Evolutionary conservation across 2,113 vertebrate species (phyloP), one percentile per base, ranked within the genome.

Genomic region (Nesoenas mayeri): DNA sequence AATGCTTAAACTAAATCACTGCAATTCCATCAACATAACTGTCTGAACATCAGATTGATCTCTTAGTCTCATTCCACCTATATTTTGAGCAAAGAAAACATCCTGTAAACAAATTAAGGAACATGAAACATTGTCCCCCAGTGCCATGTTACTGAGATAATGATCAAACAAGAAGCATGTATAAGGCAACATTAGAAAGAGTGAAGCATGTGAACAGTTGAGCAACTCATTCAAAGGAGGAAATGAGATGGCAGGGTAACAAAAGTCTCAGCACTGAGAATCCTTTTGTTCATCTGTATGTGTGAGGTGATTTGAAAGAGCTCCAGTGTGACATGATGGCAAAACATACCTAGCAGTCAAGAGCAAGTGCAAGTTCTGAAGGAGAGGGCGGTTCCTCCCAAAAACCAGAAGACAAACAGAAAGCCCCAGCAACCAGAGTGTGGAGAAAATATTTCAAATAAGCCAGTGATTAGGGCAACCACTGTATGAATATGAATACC

Each of bases 311-410:
- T 74, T 58, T 61, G 22, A 72, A 83, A 79, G 34, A 77, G 22
- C 9, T 69, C 22, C n/a, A 72, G 5, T 22, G 16, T 3, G 5
- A 50, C 11, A 78, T 79, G 42, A 19, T 19, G 24, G 50, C 40
- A 85, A 93, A 79, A 42, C 50, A 50, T 18, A 29, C n/a, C 47
- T 40, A 71, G 36, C 74, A 54, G 58, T 78, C 32, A 81, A 42
- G 16, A 87, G 14, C 16, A 64, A 36, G 13, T 12, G 36, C 19
- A 67, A 62, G 34, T 32, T 40, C 28, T 42, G 29, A 64, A 88
- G 38, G 0, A 40, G 2, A 9, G 9, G 3, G 6, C 11, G 20
- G 5, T 21, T 11, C 10, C 9, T 6, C 24, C 2, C 9, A 44
- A 74, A 58, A 51, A 54, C 18, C 48, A 73, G 4, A 48, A 38